These are phyloP conservation scores for Myiopsitta monachus DNA, from an alignment of 2,113 vertebrate species.

Conservation along the genomic window DNA sequence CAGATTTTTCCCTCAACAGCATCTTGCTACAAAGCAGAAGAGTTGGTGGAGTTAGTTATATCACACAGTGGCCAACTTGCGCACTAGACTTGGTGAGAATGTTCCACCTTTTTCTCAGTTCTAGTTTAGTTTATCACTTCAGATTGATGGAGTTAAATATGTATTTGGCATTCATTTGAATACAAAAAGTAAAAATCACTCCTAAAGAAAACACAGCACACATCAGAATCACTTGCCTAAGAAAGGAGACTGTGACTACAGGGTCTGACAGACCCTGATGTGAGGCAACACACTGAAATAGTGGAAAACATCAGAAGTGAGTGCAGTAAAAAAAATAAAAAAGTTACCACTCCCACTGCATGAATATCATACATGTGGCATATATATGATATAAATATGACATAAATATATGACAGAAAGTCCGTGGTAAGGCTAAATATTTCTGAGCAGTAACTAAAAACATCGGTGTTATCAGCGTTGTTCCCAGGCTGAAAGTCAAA, in stretches of 20 bases:
- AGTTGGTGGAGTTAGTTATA: background rate
- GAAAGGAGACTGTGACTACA: background rate
- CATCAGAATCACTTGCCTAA: background rate
- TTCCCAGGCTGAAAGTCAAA: no score
- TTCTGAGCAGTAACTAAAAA: no score
- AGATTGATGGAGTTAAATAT: background rate
- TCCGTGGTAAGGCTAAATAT: no score
- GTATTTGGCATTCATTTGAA: background rate
- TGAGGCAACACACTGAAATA: background rate
- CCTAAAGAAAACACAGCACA: background rate
- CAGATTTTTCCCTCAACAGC: background rate
- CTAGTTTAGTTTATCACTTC: background rate
- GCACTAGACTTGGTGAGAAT: background rate
- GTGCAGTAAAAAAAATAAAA: background rate
- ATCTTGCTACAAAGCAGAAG: background rate
- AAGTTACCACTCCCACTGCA: background rate
- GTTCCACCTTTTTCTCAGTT: background rate
- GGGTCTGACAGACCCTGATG: background rate
- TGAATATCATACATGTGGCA: background rate
- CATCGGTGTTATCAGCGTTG: no score
- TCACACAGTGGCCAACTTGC: background rate
- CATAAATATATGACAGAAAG: background rate
- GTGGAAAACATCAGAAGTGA: background rate
- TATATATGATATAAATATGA: background rate
- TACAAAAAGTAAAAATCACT: background rate